Percentiles rank a stretch among this genome's conserved stretches.
These are phyloP conservation scores for Phymanthus crucifer DNA, from an alignment of 92 coral and sea anemone species.

Conservation along the genomic window DNA sequence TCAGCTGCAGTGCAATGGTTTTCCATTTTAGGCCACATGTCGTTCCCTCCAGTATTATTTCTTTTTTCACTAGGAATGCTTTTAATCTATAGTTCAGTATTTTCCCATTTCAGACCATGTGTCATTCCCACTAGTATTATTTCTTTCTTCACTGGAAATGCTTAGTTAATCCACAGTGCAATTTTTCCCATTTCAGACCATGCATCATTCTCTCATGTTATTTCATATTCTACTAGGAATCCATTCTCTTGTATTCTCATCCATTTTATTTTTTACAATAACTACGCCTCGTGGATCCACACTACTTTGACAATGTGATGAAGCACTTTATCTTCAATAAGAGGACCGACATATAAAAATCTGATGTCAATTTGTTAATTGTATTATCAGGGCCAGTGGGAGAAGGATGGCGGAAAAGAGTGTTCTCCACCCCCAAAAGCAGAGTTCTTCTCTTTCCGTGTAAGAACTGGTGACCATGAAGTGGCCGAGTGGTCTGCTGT, in stretches of 20 bases:
- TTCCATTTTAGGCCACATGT: no score
- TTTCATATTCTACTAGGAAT: no score
- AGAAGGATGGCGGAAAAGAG: slow-evolving; percentile 45
- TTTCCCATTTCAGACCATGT: not conserved
- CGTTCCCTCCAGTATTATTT: not conserved
- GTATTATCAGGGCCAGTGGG: slow-evolving; percentile 27
- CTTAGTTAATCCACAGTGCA: no score
- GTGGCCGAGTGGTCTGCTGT: slow-evolving; percentile 75
- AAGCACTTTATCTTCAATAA: not conserved
- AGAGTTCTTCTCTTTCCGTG: slow-evolving; percentile 66
- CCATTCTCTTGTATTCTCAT: not conserved
- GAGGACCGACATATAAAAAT: not conserved
- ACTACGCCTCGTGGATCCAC: no score
- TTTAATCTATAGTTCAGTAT: no score
- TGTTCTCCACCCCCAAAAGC: slow-evolving; percentile 44
- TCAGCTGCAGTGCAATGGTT: not conserved
- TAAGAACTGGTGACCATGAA: slow-evolving; percentile 71
- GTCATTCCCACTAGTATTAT: no score
- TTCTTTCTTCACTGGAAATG: no score
- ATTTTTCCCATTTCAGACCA: no score
- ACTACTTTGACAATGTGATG: no score
- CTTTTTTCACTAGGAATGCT: no score
- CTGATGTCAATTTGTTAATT: not conserved
- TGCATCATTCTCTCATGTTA: no score
- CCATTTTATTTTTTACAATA: not conserved